Evolutionary conservation across 2,113 vertebrate genomes (phyloP).

Genomic region (Scortum barcoo): DNA sequence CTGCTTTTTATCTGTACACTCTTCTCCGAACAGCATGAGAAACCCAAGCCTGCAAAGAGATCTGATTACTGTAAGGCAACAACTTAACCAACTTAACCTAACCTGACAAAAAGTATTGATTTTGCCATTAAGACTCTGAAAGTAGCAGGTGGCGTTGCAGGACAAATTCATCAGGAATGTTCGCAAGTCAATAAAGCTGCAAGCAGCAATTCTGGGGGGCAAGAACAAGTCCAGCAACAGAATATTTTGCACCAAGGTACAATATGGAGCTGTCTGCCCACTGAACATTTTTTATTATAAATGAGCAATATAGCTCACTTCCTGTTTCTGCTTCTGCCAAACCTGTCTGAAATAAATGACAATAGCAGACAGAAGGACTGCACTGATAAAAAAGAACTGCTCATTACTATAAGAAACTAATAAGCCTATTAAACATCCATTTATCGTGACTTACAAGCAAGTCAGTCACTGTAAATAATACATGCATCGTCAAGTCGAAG

Average conservation of each 20-base stretch:
- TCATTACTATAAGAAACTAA: not conserved
- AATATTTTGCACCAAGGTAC: not conserved
- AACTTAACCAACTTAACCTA: slow-evolving; percentile 24
- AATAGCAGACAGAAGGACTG: not conserved
- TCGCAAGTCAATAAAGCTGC: slow-evolving; percentile 1
- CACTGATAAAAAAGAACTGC: not conserved
- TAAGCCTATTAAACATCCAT: not conserved
- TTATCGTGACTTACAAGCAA: slow-evolving; percentile 1
- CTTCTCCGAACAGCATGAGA: slow-evolving; percentile 21
- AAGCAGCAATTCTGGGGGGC: slow-evolving; percentile 4
- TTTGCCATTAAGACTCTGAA: not conserved
- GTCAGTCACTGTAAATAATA: slow-evolving; percentile 9
- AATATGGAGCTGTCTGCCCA: not conserved
- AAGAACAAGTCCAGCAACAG: not conserved
- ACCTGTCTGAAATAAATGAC: not conserved
- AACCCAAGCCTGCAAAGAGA: slow-evolving; percentile 46
- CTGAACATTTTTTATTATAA: not conserved
- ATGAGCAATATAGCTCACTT: not conserved
- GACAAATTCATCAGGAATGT: slow-evolving; percentile 20
- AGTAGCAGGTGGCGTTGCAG: not conserved
- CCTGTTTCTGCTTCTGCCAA: not conserved
- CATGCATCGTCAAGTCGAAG: slow-evolving; percentile 9
- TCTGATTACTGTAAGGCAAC: slow-evolving; percentile 30
- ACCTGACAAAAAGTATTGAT: slow-evolving; percentile 12
- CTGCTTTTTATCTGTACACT: slow-evolving; percentile 5